Conservation (phyloP, 2,113 vertebrate genomes). For the Nansenia antarctica region DNA sequence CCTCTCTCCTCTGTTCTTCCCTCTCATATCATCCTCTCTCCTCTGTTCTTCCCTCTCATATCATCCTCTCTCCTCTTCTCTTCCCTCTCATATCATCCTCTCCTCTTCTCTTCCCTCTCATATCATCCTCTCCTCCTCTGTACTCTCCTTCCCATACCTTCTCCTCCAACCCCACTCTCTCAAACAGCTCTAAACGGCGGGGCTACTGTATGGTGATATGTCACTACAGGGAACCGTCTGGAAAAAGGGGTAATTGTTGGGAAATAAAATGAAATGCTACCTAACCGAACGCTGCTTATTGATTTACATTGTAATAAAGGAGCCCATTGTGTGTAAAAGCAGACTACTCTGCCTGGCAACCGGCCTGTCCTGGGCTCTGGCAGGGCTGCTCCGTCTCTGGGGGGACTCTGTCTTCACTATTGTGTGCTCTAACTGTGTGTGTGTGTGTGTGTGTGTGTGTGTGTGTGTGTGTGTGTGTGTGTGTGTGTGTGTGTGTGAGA, state of each 20-base stretch:
- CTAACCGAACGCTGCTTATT: constrained; percentile 59
- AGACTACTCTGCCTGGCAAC: constrained; percentile 40
- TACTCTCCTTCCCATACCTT: constrained; percentile 21
- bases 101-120: neutral
- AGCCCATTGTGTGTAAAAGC: constrained; percentile 63
- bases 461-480: neutral
- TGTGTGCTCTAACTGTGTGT: neutral
- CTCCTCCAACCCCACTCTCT: constrained; percentile 24
- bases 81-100: neutral
- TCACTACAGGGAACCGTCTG: constrained; percentile 57
- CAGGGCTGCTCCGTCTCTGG: constrained; percentile 30
- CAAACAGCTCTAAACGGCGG: constrained; percentile 17
- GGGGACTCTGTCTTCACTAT: constrained; percentile 38
- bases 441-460: neutral
- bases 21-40: neutral
- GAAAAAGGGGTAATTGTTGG: constrained; percentile 57
- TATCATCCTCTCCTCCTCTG: constrained; percentile 42
- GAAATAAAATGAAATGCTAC: constrained; percentile 46
- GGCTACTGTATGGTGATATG: constrained; percentile 45
- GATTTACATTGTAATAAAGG: constrained; percentile 67
- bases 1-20: constrained; percentile 15
- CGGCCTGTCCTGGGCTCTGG: constrained; percentile 37
- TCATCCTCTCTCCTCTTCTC: constrained; percentile 20
- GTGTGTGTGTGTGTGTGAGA: no score
- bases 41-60: neutral